Evolutionary conservation across 2,113 vertebrate genomes (phyloP).

Genomic region (Noctilio leporinus): DNA sequence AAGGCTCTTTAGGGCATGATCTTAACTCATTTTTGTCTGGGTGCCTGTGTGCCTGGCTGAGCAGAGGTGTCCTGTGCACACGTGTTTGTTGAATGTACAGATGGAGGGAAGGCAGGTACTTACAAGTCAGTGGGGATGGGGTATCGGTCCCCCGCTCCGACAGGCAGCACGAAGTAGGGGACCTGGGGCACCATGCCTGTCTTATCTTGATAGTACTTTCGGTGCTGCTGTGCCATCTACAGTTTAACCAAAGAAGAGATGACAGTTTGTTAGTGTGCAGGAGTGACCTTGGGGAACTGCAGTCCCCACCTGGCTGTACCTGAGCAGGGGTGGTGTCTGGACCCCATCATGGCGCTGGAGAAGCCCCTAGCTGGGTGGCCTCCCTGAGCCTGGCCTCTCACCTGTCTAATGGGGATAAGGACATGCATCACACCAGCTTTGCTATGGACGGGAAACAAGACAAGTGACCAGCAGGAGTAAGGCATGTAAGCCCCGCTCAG

Average conservation of each 20-base stretch:
- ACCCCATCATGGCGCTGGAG: neutral
- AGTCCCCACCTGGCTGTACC: neutral
- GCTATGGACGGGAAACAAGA: neutral
- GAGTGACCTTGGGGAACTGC: accelerated
- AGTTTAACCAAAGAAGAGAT: neutral
- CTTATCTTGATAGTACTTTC: conserved; percentile 75
- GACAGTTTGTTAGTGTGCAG: neutral
- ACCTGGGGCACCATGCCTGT: conserved; percentile 54
- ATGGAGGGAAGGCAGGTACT: conserved; percentile 36
- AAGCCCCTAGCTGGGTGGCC: neutral
- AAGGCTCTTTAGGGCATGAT: too few relatives aligned
- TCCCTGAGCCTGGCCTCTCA: neutral
- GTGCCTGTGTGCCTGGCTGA: neutral
- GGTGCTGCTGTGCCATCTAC: conserved; percentile 76
- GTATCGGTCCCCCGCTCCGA: conserved; percentile 58
- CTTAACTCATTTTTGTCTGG: neutral
- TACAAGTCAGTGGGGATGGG: conserved; percentile 70
- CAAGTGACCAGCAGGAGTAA: neutral
- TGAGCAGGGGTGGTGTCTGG: neutral
- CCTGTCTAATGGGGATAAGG: neutral
- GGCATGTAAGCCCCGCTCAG: neutral
- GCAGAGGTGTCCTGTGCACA: neutral
- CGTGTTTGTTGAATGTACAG: neutral
- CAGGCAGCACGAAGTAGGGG: conserved; percentile 77
- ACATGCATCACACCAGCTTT: neutral